These are phyloP conservation scores for Endomychus coccineus DNA, from an alignment of 2,888 invertebrate species.

Conservation along the genomic window DNA sequence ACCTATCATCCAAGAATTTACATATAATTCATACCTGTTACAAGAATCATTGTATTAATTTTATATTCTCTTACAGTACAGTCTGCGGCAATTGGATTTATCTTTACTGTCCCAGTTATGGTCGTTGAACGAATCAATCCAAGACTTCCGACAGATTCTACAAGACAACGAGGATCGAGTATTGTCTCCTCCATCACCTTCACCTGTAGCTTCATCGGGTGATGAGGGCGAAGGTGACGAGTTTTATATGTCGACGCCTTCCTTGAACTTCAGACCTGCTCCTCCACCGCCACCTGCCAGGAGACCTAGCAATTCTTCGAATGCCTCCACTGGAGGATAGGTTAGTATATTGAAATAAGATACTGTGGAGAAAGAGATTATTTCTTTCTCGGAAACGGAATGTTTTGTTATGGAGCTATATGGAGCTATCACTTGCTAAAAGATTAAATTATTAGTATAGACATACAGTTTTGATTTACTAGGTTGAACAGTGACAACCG, in stretches of 20 bases:
- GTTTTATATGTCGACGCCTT: conserved; percentile 33
- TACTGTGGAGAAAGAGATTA: too few species aligned
- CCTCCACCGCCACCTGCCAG: conserved; percentile 41
- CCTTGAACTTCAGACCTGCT: conserved; percentile 40
- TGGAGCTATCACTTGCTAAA: too few species aligned
- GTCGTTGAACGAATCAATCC: conserved; percentile 87
- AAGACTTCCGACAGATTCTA: conserved; percentile 71
- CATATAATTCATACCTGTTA: too few species aligned
- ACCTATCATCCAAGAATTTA: too few species aligned
- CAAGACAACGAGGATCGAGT: conserved; percentile 47
- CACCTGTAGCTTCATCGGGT: conserved; percentile 49
- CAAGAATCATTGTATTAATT: too few species aligned
- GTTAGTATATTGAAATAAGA: too few species aligned
- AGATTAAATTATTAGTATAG: too few species aligned
- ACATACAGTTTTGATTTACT: too few species aligned
- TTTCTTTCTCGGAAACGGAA: too few species aligned
- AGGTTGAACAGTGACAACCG: too few species aligned
- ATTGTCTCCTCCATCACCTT: conserved; percentile 49
- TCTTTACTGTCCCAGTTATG: conserved; percentile 84
- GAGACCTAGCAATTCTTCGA: conserved; percentile 28
- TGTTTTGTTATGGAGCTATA: too few species aligned
- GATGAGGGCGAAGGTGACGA: conserved; percentile 40
- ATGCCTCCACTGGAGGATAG: conserved; percentile 19
- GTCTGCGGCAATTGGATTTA: conserved; percentile 80
- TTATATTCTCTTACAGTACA: conserved; percentile 75